Percentiles rank a stretch among this genome's conserved stretches.
Conservation (phyloP, 2,113 vertebrate species). For the Donacobius atricapilla region DNA sequence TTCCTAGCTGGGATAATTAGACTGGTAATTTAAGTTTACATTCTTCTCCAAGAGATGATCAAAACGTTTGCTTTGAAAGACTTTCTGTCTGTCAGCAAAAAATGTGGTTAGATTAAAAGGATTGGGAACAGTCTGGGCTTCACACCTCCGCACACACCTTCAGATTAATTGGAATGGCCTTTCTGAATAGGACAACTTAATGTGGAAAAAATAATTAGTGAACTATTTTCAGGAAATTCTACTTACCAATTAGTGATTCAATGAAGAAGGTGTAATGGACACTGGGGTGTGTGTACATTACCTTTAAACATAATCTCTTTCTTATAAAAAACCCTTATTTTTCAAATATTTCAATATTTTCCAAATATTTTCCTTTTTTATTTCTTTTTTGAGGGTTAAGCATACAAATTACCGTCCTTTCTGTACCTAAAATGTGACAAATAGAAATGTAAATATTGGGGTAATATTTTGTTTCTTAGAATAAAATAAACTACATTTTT, state of each 20-base stretch:
- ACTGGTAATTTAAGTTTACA: conserved; percentile 47
- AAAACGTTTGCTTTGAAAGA: conserved; percentile 47
- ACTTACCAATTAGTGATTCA: conserved; percentile 22
- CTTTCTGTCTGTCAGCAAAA: conserved; percentile 40
- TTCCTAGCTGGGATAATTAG: conserved; percentile 51
- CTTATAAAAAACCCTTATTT: background rate
- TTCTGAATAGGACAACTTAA: conserved; percentile 26
- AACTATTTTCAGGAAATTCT: conserved; percentile 47
- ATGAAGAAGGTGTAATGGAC: background rate
- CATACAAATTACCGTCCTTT: background rate
- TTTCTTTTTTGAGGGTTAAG: background rate
- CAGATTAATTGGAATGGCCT: conserved; percentile 38
- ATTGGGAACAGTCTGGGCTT: conserved; percentile 57
- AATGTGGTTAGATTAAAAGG: conserved; percentile 59
- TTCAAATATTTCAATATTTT: background rate
- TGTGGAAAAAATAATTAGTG: conserved; percentile 49
- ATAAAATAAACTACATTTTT: background rate
- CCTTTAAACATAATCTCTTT: background rate
- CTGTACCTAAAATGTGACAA: background rate
- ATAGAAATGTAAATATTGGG: background rate
- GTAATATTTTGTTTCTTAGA: background rate
- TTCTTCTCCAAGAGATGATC: conserved; percentile 48
- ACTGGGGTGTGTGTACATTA: background rate
- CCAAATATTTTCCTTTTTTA: background rate
- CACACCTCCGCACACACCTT: background rate